phyloP scores from a whole-genome alignment of 2,797 vertebrate species.

The Thaleichthys pacificus region DNA sequence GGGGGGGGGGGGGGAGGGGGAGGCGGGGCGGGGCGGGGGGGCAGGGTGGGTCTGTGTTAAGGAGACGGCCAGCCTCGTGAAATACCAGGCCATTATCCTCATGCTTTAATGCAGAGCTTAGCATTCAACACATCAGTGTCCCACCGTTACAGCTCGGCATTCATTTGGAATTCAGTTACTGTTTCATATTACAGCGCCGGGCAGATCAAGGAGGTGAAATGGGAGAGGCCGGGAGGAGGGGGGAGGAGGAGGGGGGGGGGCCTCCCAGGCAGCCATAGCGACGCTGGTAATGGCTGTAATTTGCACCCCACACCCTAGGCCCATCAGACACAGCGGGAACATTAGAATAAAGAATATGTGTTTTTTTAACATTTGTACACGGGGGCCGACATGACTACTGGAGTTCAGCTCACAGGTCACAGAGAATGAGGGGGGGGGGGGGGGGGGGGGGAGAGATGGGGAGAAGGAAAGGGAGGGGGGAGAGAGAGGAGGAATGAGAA shows the following conservation, averaged over 20 bases:
- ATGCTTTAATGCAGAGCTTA: slow-evolving; percentile 76
- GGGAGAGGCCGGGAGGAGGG: slow-evolving; percentile 17
- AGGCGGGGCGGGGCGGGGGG: background rate
- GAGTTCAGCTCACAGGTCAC: slow-evolving; percentile 34
- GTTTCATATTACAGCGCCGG: slow-evolving; percentile 57
- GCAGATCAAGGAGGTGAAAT: slow-evolving; percentile 23
- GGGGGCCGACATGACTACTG: slow-evolving; percentile 23
- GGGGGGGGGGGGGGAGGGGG: background rate
- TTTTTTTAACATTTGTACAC: slow-evolving; percentile 46
- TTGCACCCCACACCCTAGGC: slow-evolving; percentile 54
- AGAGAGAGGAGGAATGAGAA: slow-evolving; percentile 15
- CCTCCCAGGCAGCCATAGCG: slow-evolving; percentile 59
- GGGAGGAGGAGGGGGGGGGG: background rate
- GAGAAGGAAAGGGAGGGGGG: slow-evolving; percentile 16
- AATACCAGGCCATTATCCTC: slow-evolving; percentile 77
- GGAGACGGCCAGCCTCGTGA: slow-evolving; percentile 74
- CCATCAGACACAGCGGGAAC: slow-evolving; percentile 36
- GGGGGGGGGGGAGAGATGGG: slow-evolving; percentile 15
- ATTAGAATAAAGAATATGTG: slow-evolving; percentile 54
- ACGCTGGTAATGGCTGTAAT: slow-evolving; percentile 68
- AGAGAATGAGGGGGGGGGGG: background rate
- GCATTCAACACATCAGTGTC: slow-evolving; percentile 75
- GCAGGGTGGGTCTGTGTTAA: slow-evolving; percentile 19
- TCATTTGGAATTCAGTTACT: slow-evolving; percentile 77
- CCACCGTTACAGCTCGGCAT: slow-evolving; percentile 64